These are phyloP conservation scores for Phorcus lineatus DNA, from an alignment of 2,888 invertebrate genomes.

Conservation along the genomic window DNA sequence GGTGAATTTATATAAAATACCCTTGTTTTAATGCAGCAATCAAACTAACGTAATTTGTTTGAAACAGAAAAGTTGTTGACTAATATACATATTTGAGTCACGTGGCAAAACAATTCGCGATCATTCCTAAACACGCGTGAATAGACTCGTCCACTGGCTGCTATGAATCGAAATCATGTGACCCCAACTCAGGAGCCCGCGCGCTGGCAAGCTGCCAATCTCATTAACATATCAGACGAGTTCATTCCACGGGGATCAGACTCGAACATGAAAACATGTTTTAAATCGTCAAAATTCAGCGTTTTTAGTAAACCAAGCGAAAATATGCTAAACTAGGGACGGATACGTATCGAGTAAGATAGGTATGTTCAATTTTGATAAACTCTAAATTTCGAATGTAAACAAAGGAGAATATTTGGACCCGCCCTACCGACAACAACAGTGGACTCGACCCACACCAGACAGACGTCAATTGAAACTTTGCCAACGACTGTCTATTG, in stretches of 20 bases:
- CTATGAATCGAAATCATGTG: constrained; percentile 29
- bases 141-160: neutral
- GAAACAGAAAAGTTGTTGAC: neutral
- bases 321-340: neutral
- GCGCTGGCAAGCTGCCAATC: constrained; percentile 39
- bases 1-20: no score
- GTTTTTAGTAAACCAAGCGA: neutral
- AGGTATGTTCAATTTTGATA: neutral
- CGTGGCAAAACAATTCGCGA: no score
- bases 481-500: constrained; percentile 64
- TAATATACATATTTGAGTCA: neutral
- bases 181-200: constrained; percentile 28
- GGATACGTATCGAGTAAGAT: neutral
- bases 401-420: neutral
- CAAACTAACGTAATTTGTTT: no score
- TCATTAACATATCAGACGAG: neutral
- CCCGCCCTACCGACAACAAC: constrained; percentile 3
- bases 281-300: neutral
- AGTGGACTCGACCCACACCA: constrained; percentile 51
- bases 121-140: neutral
- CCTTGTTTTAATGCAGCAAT: no score
- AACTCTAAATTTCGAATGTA: neutral
- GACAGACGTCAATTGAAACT: constrained; percentile 62
- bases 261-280: neutral
- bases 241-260: neutral